Base-by-base conservation (phyloP, 2,888 invertebrate genomes). In the Chromoteleia sp. region DNA sequence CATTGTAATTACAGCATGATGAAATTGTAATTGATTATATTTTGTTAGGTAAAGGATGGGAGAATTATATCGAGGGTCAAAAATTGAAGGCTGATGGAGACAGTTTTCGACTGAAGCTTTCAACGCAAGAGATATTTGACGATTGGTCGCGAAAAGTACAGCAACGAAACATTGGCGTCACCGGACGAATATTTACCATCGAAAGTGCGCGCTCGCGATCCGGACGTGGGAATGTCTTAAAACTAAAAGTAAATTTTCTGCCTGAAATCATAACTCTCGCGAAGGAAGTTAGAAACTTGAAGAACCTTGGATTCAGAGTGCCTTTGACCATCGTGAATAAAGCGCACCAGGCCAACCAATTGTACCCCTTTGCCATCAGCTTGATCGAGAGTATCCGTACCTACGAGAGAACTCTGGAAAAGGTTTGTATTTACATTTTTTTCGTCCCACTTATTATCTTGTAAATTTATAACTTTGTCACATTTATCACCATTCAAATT, bases 291-390 rank as follows among this genome's bases (percentile, higher is more conserved):
- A 95, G 99, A 56, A 98, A 99, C 92, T 94, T 99, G 89, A 98
- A 98, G 90, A 98, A 97, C 92, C 94, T 99, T 65, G 98, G 98
- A 82, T 99, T 98, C 93, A 95, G 99, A 85, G 98, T 99, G 33
- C 99, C 99, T 0, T 92, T 99, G 87, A 97, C 98, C 0, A 99
- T 99, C 84, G 98, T 99, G 29, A 99, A 99, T 93, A 99, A 99
- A 92, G 99, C 99, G 2, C 99, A 99, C 92, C 98, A 98, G 92
- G 99, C 99, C 0, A 99, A 99, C 92, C 98, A 98, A 91, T 95
- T 99, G 10, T 99, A 99, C 92, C 99, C 99, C 0, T 99, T 98
- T 93, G 99, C 99, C 14, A 99, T 99, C 88, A 99, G 99, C 0
- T 94, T 99, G 83, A 98, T 99, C 87, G 99, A 99, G 93, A 98